Conservation (phyloP, 2,888 invertebrate species). For the Coelinius sp. region DNA sequence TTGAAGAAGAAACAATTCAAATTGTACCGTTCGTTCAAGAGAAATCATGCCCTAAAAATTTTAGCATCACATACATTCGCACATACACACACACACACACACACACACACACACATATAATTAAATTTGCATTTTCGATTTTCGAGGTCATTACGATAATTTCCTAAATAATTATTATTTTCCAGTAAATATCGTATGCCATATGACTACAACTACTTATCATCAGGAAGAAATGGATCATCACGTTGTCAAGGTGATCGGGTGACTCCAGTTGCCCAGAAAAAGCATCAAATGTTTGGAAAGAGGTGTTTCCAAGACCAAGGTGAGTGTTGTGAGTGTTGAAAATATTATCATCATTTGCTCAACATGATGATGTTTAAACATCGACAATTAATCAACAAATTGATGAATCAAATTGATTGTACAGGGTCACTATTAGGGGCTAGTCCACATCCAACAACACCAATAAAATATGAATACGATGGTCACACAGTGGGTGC, state of each 20-base stretch:
- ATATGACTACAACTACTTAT: conserved; percentile 80
- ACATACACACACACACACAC: too few species aligned
- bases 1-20: too few species aligned
- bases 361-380: too few species aligned
- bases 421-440: conserved; percentile 62
- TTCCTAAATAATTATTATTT: conserved; percentile 34
- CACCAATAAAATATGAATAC: conserved; percentile 74
- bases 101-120: too few species aligned
- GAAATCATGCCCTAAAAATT: too few species aligned
- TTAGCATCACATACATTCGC: too few species aligned
- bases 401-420: neutral
- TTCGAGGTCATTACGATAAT: too few species aligned
- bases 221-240: conserved; percentile 66
- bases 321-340: conserved; percentile 48
- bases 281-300: conserved; percentile 94
- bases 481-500: conserved; percentile 63
- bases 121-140: too few species aligned
- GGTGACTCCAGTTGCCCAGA: conserved; percentile 82
- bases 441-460: conserved; percentile 56
- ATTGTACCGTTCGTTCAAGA: too few species aligned
- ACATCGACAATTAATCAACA: neutral
- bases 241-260: conserved; percentile 72
- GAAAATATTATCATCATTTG: too few species aligned
- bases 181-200: conserved; percentile 79
- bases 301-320: conserved; percentile 85